phyloP scores from a whole-genome alignment of 2,113 vertebrate species.

The Grammomys dolichurus region DNA sequence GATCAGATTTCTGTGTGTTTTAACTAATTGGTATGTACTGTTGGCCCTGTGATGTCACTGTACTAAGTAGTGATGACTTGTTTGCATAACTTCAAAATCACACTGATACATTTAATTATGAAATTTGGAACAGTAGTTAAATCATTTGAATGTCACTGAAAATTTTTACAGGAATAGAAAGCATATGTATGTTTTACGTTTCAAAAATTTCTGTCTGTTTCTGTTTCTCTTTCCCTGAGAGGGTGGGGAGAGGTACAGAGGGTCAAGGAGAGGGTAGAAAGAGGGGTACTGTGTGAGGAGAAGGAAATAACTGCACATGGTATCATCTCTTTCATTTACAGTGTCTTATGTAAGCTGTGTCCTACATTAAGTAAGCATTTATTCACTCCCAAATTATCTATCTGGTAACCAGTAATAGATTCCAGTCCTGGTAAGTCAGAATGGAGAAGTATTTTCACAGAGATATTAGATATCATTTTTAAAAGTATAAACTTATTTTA shows the following conservation, averaged over 20 bases:
- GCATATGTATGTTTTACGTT: background rate
- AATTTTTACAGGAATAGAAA: background rate
- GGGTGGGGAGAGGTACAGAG: background rate
- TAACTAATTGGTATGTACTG: background rate
- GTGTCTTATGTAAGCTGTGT: background rate
- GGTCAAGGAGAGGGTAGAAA: background rate
- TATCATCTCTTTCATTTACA: background rate
- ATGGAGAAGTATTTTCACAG: background rate
- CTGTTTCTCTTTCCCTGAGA: background rate
- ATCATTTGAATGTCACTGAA: background rate
- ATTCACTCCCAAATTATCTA: background rate
- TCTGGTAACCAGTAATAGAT: background rate
- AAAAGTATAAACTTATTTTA: slow-evolving; percentile 1
- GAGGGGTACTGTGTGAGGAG: no score
- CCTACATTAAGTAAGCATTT: background rate
- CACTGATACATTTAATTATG: background rate
- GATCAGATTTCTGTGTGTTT: background rate
- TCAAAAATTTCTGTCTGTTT: background rate
- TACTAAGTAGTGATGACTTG: background rate
- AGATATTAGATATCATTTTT: slow-evolving; percentile 1
- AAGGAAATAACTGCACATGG: background rate
- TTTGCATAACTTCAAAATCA: background rate
- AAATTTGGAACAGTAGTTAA: background rate
- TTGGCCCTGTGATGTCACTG: background rate
- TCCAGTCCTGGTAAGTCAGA: background rate